A percentile compares a stretch with the other conserved stretches of the same genome.
These are phyloP conservation scores for Omphaloscelis lunosa DNA, from an alignment of 2,888 invertebrate species.

Conservation along the genomic window DNA sequence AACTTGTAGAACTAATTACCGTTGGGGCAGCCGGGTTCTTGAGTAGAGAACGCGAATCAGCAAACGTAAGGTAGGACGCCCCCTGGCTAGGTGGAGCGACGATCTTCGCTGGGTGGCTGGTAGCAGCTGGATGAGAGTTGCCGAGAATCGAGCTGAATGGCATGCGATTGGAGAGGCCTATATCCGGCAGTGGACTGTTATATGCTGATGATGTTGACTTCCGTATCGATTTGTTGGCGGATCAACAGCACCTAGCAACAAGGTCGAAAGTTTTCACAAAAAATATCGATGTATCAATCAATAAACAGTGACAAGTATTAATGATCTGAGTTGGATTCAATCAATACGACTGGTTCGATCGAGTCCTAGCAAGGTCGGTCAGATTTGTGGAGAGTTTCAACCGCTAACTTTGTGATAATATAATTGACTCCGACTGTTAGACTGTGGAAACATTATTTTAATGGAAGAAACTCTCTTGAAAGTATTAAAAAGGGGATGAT, in stretches of 20 bases:
- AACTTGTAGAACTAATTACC: too few species aligned
- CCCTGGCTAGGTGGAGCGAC: too few species aligned
- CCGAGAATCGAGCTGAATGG: too few species aligned
- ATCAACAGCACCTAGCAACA: not conserved
- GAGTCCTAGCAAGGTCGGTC: conserved; percentile 56
- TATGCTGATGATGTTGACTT: not conserved
- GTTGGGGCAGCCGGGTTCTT: too few species aligned
- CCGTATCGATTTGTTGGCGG: not conserved
- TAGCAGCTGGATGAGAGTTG: too few species aligned
- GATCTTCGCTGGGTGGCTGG: too few species aligned
- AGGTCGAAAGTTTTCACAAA: conserved; percentile 10
- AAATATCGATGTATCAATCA: conserved; percentile 43
- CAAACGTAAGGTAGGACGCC: too few species aligned
- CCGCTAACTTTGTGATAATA: not conserved
- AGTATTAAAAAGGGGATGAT: too few species aligned
- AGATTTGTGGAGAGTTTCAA: conserved; percentile 41
- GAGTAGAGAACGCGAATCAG: too few species aligned
- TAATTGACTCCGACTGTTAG: not conserved
- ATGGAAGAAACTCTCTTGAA: too few species aligned
- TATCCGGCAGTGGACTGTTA: too few species aligned
- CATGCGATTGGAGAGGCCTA: too few species aligned
- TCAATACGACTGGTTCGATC: conserved; percentile 53
- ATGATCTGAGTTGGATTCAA: conserved; percentile 29
- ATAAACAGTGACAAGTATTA: conserved; percentile 20
- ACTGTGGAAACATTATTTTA: not conserved